Evolutionary conservation across 2,113 vertebrate genomes (phyloP).

Genomic region (Austrofundulus limnaeus): DNA sequence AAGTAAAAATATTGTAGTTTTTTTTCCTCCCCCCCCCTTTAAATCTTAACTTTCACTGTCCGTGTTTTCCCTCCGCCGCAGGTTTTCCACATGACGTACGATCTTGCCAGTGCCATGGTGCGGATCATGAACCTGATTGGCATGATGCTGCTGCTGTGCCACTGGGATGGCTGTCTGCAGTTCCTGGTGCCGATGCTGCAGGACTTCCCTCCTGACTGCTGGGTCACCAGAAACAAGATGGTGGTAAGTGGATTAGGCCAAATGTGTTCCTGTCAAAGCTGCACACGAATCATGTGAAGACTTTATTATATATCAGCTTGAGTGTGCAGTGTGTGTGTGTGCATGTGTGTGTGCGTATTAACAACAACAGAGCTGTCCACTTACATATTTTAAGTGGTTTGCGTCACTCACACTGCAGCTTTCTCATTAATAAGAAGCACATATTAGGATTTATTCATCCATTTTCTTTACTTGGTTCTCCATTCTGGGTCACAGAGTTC

Average conservation of each 20-base stretch:
- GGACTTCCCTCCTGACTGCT: conserved; percentile 94
- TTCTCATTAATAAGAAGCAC: neutral
- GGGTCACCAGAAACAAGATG: conserved; percentile 97
- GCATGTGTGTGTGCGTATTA: no score
- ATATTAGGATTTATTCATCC: no score
- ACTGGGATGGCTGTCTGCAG: conserved; percentile 98
- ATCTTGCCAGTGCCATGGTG: conserved; percentile 95
- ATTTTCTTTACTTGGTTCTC: no score
- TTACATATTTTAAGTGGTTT: neutral
- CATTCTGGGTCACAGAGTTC: no score
- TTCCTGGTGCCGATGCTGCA: conserved; percentile 99
- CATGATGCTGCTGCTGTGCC: conserved; percentile 99
- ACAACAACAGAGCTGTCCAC: neutral
- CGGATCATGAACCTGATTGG: conserved; percentile 96
- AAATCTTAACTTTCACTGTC: neutral
- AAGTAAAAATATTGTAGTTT: conserved; percentile 17
- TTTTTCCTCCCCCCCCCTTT: neutral
- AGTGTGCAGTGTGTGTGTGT: neutral
- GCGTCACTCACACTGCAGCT: neutral
- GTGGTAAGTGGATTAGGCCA: conserved; percentile 84
- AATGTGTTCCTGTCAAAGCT: neutral
- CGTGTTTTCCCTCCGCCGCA: conserved; percentile 60
- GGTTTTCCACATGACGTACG: conserved; percentile 99
- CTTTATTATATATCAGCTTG: neutral
- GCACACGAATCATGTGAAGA: neutral